Percentiles rank a stretch among this genome's conserved stretches.
Conservation (phyloP, 2,113 vertebrate species). For the Syrmaticus mikado region DNA sequence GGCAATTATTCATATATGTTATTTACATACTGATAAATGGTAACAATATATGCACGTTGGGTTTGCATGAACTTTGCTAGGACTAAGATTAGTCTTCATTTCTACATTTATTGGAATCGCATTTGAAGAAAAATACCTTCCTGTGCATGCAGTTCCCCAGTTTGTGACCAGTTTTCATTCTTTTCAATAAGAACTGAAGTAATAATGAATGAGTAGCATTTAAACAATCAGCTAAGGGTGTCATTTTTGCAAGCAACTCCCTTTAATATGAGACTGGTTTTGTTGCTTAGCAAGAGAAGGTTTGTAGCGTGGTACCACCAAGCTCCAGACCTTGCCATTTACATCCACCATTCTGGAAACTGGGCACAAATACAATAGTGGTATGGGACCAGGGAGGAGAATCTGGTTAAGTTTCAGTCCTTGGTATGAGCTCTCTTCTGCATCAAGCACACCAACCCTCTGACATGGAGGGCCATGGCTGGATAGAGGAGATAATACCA, state of each 20-base stretch:
- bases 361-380: not conserved
- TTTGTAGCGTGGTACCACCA: not conserved
- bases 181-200: not conserved
- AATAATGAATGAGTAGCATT: not conserved
- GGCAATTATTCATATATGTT: slow-evolving; percentile 61
- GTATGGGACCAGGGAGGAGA: not conserved
- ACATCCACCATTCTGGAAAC: not conserved
- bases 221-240: not conserved
- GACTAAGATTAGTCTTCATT: not conserved
- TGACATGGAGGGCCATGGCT: not conserved
- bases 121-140: not conserved
- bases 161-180: not conserved
- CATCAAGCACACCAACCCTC: not conserved
- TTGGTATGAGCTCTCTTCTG: not conserved
- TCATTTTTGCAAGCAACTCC: not conserved
- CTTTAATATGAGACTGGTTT: not conserved
- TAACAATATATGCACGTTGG: not conserved
- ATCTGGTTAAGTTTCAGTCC: not conserved
- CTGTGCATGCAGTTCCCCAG: not conserved
- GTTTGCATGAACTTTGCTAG: not conserved
- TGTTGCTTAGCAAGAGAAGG: not conserved
- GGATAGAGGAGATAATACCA: not conserved
- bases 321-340: not conserved
- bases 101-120: not conserved
- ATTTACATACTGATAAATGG: slow-evolving; percentile 45